Evolutionary conservation across 2,797 vertebrate species (phyloP), one percentile per base, ranked within the genome.

Genomic region (Tenualosa ilisha): DNA sequence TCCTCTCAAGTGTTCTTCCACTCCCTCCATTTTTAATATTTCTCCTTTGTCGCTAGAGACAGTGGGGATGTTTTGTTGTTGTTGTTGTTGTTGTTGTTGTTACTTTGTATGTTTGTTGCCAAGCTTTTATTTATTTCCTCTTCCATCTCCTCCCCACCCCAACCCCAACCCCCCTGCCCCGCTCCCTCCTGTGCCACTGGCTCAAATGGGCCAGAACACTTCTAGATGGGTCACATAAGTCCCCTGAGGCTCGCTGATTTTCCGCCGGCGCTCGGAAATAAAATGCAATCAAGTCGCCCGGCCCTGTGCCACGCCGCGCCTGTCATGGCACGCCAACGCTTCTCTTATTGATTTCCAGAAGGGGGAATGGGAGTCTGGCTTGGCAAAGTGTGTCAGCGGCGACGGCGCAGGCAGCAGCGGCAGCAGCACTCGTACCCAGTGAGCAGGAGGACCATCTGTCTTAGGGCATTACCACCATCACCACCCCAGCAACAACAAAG

Each of bases 151-250:
- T n/a, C 17, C 2, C 0, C 22, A 3, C 22, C 17, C 59, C 31
- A 31, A 31, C n/a, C 59, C 22, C 56, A 1, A 1, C 22, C 22
- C 22, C n/a, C 65, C 12, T 3, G 4, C n/a, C 17, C 22, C n/a
- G 9, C 26, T 13, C n/a, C 26, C 26, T 68, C 26, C 24, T 68
- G 9, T 13, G 9, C 65, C 65, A 37, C 26, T 68, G 65, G 11
- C 72, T 79, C 79, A 90, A 90, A 90, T 91, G 84, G 88, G 82
- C 59, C 81, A 85, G 84, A 90, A 31, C 12, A 68, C 9, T 68
- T 26, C 59, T 68, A 68, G 65, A 68, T 68, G 65, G 65, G 65
- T 68, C 65, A 68, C 65, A 68, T 68, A 4, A 31, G 24, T 68
- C 26, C 63, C 13, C 46, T 0, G 43, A 75, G 65, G 82, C 51